Conservation (phyloP, 1,140 invertebrate species). For the Diorhabda carinulata region DNA sequence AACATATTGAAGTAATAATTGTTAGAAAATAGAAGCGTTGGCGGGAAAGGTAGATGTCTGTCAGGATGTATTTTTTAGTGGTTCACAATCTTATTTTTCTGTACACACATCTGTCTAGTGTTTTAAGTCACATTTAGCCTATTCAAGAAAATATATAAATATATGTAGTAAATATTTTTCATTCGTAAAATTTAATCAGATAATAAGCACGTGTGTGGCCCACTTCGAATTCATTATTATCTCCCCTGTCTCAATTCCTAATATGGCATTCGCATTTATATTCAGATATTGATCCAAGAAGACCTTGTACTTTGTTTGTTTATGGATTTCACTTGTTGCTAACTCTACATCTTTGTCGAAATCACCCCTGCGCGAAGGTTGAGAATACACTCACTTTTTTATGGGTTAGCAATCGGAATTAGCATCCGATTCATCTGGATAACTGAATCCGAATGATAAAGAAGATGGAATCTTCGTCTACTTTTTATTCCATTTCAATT, state of each 20-base stretch:
- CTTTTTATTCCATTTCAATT: not conserved
- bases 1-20: no score
- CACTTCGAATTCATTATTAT: not conserved
- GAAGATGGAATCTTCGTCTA: not conserved
- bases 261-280: not conserved
- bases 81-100: no score
- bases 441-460: not conserved
- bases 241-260: not conserved
- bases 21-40: no score
- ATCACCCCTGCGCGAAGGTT: not conserved
- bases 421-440: not conserved
- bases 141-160: not conserved
- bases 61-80: no score
- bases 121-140: no score
- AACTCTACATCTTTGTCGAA: not conserved
- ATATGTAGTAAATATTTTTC: not conserved
- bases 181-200: not conserved
- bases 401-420: not conserved
- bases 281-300: constrained; percentile 2
- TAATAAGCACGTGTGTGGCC: not conserved
- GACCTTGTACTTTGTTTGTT: constrained; percentile 2
- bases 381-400: not conserved
- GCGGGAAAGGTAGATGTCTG: no score
- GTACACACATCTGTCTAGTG: no score
- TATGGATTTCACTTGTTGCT: constrained; percentile 2